Conservation (phyloP, 2,113 vertebrate species). For the Eublepharis macularius region DNA sequence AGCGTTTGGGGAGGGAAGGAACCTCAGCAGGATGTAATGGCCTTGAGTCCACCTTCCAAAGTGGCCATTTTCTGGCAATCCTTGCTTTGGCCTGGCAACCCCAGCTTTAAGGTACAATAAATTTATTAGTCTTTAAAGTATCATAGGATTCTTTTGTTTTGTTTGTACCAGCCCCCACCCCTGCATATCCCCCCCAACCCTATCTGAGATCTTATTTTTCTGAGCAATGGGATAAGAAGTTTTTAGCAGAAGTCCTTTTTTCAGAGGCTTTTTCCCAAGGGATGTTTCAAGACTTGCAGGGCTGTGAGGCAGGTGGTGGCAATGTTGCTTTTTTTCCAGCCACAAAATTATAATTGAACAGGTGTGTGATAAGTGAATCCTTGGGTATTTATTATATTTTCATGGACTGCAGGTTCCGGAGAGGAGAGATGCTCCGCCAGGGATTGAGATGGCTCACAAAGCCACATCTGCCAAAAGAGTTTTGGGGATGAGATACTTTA, state of each 20-base stretch:
- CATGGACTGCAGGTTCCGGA: neutral
- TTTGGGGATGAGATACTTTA: neutral
- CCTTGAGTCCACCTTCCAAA: too few species aligned
- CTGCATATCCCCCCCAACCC: neutral
- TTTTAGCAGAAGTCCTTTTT: neutral
- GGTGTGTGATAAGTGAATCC: slow-evolving; percentile 3
- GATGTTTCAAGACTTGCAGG: neutral
- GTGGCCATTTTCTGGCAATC: too few species aligned
- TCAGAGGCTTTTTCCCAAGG: neutral
- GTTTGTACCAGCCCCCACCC: too few species aligned
- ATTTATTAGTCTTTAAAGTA: too few species aligned
- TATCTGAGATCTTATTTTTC: neutral
- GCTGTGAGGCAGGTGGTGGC: neutral
- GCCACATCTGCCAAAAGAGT: neutral
- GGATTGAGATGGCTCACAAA: neutral
- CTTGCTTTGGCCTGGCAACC: too few species aligned
- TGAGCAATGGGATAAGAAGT: neutral
- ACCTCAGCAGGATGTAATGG: too few species aligned
- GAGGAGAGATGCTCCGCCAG: neutral
- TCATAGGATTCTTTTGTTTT: too few species aligned
- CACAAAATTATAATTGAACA: neutral
- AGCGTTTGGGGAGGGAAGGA: too few species aligned
- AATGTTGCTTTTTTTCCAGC: neutral
- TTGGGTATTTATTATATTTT: slow-evolving; percentile 19
- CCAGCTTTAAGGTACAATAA: too few species aligned